phyloP scores from a whole-genome alignment of 2,113 vertebrate species.

The Spheniscus mendiculus region DNA sequence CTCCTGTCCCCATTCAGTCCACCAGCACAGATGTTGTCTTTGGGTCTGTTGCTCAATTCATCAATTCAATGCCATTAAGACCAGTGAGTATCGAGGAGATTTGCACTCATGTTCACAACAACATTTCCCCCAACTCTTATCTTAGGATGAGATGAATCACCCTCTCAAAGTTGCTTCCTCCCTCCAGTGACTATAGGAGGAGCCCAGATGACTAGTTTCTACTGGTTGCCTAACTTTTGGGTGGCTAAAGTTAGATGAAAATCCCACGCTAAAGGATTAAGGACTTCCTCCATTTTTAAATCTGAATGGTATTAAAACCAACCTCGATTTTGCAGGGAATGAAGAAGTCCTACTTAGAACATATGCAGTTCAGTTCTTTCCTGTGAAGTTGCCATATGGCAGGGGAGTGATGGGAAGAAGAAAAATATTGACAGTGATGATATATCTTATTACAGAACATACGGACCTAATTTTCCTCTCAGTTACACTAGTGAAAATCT shows the following conservation, averaged over 20 bases:
- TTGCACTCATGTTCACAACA: neutral
- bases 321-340: slow-evolving; percentile 3
- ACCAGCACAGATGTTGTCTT: neutral
- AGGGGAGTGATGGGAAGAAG: slow-evolving; percentile 56
- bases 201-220: neutral
- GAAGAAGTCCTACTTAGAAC: slow-evolving; percentile 53
- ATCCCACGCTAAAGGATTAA: neutral
- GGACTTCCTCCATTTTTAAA: slow-evolving; percentile 3
- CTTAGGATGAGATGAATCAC: neutral
- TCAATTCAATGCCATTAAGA: neutral
- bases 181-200: neutral
- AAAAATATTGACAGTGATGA: slow-evolving; percentile 70
- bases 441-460: slow-evolving; percentile 66
- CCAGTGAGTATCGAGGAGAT: neutral
- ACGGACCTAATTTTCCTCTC: slow-evolving; percentile 63
- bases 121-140: neutral
- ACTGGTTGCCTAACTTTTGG: neutral
- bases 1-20: neutral
- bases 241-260: neutral
- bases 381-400: slow-evolving; percentile 66
- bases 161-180: neutral
- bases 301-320: slow-evolving; percentile 30
- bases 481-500: slow-evolving; percentile 65
- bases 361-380: slow-evolving; percentile 59
- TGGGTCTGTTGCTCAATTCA: neutral